Evolutionary conservation across 2,797 vertebrate species (phyloP).

Genomic region (Sorex maritimensis): DNA sequence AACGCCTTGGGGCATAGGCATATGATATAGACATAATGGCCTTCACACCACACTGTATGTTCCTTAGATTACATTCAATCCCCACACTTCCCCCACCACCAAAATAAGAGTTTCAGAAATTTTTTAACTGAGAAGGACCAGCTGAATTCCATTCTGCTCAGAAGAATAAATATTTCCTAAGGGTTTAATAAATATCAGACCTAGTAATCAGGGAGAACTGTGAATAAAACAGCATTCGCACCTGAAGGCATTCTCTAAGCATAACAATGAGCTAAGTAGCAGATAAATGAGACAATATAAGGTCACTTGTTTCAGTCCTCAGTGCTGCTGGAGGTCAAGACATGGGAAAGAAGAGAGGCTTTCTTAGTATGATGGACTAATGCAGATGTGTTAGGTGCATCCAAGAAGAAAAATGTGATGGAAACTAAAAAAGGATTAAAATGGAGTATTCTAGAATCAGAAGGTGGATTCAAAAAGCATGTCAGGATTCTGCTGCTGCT

Average conservation of each 20-base stretch:
- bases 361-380: neutral
- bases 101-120: constrained; percentile 20
- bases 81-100: neutral
- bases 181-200: neutral
- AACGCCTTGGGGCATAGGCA: too few relatives aligned
- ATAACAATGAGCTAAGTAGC: neutral
- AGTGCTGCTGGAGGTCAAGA: neutral
- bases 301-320: neutral
- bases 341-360: too few relatives aligned
- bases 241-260: neutral
- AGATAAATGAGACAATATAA: neutral
- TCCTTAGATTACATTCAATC: neutral
- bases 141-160: constrained; percentile 10
- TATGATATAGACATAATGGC: too few relatives aligned
- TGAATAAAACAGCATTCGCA: neutral
- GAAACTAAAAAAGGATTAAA: neutral
- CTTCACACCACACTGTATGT: neutral
- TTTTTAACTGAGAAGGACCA: neutral
- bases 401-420: neutral
- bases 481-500: neutral
- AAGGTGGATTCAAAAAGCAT: neutral
- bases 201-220: neutral
- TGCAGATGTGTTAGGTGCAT: neutral
- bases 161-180: constrained; percentile 47
- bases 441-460: constrained; percentile 16